A percentile compares a stretch with the other conserved stretches of the same genome.
Conservation (phyloP, 2,888 invertebrate genomes). For the Bombylius major region DNA sequence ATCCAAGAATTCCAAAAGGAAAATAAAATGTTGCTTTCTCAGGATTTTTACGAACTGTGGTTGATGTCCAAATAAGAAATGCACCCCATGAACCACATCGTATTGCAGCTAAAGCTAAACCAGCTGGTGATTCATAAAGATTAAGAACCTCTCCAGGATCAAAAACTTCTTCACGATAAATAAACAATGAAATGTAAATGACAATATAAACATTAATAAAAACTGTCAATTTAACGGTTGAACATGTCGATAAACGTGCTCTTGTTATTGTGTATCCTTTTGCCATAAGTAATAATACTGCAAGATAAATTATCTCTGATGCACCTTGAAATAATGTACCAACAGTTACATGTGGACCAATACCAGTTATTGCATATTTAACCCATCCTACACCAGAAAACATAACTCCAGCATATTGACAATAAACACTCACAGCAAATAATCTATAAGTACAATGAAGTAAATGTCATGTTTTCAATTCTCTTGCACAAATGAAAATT, state of each 20-base stretch:
- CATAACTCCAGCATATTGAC: constrained; percentile 59
- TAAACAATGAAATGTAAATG: constrained; percentile 60
- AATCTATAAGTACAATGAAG: constrained; percentile 82
- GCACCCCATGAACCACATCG: constrained; percentile 71
- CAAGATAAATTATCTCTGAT: constrained; percentile 62
- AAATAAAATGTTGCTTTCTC: constrained; percentile 73
- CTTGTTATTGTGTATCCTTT: constrained; percentile 87
- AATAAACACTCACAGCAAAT: constrained; percentile 56
- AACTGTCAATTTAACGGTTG: constrained; percentile 61
- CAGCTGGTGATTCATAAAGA: constrained; percentile 81
- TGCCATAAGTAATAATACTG: constrained; percentile 67
- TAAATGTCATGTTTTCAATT: constrained; percentile 64
- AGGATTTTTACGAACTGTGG: constrained; percentile 68
- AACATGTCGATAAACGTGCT: constrained; percentile 58
- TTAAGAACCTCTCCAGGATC: constrained; percentile 86
- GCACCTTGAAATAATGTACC: constrained; percentile 47
- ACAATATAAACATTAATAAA: constrained; percentile 68
- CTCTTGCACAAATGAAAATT: constrained; percentile 60
- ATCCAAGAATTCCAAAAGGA: constrained; percentile 69
- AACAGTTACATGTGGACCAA: constrained; percentile 41
- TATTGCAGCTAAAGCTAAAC: constrained; percentile 65
- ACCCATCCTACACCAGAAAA: constrained; percentile 58
- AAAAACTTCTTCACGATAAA: constrained; percentile 74
- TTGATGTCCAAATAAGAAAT: constrained; percentile 47
- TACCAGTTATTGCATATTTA: constrained; percentile 64